A percentile compares a stretch with the other conserved stretches of the same genome.
Evolutionary conservation across 1,140 invertebrate genomes (phyloP).

Genomic region (Brachionus plicatilis): DNA sequence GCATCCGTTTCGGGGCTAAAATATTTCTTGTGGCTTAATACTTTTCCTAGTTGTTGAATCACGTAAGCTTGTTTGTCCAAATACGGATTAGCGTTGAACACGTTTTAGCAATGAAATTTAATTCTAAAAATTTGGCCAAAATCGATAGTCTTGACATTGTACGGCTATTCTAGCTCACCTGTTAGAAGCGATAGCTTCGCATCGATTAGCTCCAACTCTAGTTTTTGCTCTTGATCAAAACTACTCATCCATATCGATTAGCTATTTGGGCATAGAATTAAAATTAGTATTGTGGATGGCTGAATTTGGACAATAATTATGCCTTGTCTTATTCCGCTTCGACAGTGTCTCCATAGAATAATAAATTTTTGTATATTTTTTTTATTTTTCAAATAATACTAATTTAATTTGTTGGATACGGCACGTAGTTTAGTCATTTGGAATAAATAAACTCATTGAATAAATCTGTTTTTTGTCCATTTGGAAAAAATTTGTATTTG

Average conservation of each 20-base stretch:
- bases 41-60: background rate
- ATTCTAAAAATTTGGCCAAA: background rate
- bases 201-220: background rate
- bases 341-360: no score
- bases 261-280: background rate
- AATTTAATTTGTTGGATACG: no score
- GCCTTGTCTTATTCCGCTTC: background rate
- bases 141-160: background rate
- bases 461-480: no score
- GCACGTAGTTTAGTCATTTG: no score
- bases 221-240: background rate
- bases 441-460: no score
- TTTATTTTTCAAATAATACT: no score
- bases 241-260: background rate
- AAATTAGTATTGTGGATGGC: background rate
- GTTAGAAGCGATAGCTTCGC: background rate
- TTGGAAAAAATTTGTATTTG: no score
- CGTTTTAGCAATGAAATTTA: background rate
- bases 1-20: background rate
- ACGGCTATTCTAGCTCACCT: background rate
- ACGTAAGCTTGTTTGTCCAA: background rate
- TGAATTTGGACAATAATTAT: background rate
- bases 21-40: background rate
- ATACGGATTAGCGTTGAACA: background rate
- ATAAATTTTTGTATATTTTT: no score